A percentile compares a stretch with the other conserved stretches of the same genome.
phyloP scores from a whole-genome alignment of 2,888 invertebrate genomes.

The Phyllotreta cruciferae region DNA sequence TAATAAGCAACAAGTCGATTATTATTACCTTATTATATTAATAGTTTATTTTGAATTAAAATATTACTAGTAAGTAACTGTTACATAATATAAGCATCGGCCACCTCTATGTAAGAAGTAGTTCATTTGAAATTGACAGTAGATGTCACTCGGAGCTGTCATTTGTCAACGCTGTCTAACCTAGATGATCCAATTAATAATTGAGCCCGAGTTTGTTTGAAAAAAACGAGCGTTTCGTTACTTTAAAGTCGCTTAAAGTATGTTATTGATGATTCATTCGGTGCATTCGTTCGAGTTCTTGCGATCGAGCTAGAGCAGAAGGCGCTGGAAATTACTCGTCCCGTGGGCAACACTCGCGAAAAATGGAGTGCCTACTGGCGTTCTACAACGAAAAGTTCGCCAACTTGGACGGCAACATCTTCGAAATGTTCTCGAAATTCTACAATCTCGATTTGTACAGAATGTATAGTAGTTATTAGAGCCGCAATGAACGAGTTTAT shows the following conservation, averaged over 20 bases:
- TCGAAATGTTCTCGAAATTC: conserved; percentile 51
- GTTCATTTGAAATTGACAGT: not conserved
- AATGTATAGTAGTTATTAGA: conserved; percentile 9
- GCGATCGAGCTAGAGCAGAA: not conserved
- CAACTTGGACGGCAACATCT: conserved; percentile 50
- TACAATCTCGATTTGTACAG: conserved; percentile 49
- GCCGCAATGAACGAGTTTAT: conserved; percentile 31
- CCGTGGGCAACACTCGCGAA: conserved; percentile 22
- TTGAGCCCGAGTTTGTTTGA: conserved; percentile 25
- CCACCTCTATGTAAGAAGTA: no score
- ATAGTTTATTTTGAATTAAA: not conserved
- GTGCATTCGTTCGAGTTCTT: not conserved
- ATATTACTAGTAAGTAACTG: not conserved
- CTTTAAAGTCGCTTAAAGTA: conserved; percentile 20
- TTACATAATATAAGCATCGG: no score
- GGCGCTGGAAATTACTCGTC: conserved; percentile 13
- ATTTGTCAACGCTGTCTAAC: conserved; percentile 34
- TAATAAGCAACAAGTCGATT: not conserved
- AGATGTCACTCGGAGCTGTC: conserved; percentile 27
- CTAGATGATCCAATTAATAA: conserved; percentile 31
- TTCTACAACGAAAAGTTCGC: conserved; percentile 51
- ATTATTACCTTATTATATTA: conserved; percentile 4
- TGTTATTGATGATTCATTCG: not conserved
- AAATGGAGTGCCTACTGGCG: conserved; percentile 51
- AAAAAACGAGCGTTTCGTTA: conserved; percentile 42